These are phyloP conservation scores for Tragelaphus scriptus DNA, from an alignment of 2,113 vertebrate species.

Conservation along the genomic window DNA sequence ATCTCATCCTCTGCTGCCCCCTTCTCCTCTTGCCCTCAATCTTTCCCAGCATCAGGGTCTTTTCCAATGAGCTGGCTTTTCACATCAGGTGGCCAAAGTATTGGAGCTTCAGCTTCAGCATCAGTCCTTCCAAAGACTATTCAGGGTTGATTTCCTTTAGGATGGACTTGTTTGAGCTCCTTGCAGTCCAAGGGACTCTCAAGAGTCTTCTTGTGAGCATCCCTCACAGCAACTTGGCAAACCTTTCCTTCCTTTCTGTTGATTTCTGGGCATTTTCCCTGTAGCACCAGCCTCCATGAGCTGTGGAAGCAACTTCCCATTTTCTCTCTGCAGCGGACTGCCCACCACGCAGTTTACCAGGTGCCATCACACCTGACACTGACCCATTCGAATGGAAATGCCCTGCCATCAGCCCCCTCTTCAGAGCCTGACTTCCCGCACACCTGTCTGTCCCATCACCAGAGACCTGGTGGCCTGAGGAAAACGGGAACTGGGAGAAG, in stretches of 20 bases:
- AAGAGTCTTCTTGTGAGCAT: background rate
- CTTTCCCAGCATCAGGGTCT: background rate
- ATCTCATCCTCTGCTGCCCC: background rate
- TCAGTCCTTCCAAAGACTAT: background rate
- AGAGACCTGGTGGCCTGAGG: background rate
- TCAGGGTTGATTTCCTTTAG: background rate
- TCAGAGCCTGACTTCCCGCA: background rate
- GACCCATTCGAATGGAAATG: background rate
- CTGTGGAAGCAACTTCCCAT: background rate
- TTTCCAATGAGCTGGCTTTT: background rate
- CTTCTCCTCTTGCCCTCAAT: background rate
- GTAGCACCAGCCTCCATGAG: background rate
- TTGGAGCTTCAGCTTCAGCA: background rate
- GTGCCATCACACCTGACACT: background rate
- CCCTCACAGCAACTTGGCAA: background rate
- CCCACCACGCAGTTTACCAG: accelerated
- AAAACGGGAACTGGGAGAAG: background rate
- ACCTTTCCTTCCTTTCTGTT: background rate
- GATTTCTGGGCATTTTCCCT: background rate
- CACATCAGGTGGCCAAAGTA: background rate
- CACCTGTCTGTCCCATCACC: background rate
- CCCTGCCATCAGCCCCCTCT: background rate
- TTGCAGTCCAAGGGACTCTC: background rate
- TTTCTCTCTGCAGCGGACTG: background rate
- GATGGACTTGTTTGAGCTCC: background rate